A percentile compares a stretch with the other conserved stretches of the same genome.
Evolutionary conservation across 2,797 vertebrate genomes (phyloP).

Genomic region (Presbytis comata): DNA sequence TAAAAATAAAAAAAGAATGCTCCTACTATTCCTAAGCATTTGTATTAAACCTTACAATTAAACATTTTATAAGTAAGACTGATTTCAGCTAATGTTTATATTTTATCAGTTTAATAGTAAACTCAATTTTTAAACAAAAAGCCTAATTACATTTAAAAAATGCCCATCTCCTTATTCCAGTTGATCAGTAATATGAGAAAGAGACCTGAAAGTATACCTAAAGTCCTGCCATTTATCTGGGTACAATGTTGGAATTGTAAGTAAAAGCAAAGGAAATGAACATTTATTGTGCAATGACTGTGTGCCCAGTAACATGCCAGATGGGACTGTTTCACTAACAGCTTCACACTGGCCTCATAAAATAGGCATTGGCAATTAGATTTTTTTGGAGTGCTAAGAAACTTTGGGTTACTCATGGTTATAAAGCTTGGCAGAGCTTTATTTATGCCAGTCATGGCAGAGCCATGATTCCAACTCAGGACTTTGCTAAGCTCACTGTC

Average conservation of each 20-base stretch:
- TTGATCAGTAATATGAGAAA: background rate
- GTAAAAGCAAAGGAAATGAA: background rate
- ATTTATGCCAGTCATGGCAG: background rate
- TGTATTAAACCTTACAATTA: background rate
- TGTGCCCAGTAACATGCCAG: background rate
- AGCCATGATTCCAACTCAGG: background rate
- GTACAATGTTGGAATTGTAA: background rate
- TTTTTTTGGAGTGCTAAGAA: background rate
- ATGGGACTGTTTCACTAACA: background rate
- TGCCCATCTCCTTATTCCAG: background rate
- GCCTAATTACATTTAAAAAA: background rate
- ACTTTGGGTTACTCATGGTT: background rate
- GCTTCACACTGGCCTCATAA: background rate
- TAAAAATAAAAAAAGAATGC: background rate
- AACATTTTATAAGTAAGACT: background rate
- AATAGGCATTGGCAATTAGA: background rate
- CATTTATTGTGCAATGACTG: background rate
- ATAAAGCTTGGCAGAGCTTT: background rate
- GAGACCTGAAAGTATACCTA: background rate
- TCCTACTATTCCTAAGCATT: background rate
- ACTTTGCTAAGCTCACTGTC: background rate
- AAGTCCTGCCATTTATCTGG: background rate
- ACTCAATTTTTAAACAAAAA: background rate
- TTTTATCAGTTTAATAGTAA: background rate
- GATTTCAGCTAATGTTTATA: background rate